phyloP scores from a whole-genome alignment of 2,888 invertebrate genomes.

The Microplitis manilae region DNA sequence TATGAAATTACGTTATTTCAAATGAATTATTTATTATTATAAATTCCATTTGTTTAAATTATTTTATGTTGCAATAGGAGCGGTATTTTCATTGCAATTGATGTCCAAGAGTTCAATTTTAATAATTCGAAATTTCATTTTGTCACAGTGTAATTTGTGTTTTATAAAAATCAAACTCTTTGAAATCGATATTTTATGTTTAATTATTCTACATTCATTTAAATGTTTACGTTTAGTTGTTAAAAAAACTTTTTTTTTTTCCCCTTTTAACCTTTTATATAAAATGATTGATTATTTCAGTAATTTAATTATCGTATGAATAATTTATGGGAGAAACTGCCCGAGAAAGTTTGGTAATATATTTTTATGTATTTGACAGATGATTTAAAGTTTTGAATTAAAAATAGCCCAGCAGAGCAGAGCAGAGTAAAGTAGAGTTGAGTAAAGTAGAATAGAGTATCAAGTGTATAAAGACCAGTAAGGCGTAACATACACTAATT shows the following conservation, averaged over 20 bases:
- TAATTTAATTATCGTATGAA: background rate
- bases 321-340: background rate
- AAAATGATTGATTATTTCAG: background rate
- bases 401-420: too few relatives aligned
- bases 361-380: background rate
- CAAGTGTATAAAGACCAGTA: background rate
- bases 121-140: too few relatives aligned
- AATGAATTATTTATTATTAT: too few relatives aligned
- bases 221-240: background rate
- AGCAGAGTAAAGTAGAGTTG: background rate
- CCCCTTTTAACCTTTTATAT: background rate
- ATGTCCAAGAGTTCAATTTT: too few relatives aligned
- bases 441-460: background rate
- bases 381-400: too few relatives aligned
- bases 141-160: background rate
- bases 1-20: too few relatives aligned
- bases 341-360: background rate
- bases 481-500: conserved; percentile 45
- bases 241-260: background rate
- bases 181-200: background rate
- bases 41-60: too few relatives aligned
- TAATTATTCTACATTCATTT: background rate
- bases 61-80: too few relatives aligned
- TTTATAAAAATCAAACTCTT: background rate
- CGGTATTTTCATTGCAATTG: too few relatives aligned